These are phyloP conservation scores for Drosophila subsilvestris DNA, from an alignment of 2,888 invertebrate species.

Conservation along the genomic window DNA sequence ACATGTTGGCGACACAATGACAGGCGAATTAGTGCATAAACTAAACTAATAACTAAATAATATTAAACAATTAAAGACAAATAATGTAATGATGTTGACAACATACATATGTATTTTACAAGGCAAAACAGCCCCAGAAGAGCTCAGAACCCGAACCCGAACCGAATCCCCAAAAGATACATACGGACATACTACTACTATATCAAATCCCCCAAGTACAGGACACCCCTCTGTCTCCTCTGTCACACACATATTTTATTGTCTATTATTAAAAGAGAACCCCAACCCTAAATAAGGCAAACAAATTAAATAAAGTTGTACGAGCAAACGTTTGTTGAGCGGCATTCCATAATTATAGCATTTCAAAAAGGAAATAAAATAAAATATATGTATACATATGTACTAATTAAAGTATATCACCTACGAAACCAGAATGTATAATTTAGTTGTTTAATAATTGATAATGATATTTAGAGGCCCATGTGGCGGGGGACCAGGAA, in stretches of 20 bases:
- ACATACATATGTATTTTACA: slow-evolving; percentile 56
- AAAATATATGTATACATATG: slow-evolving; percentile 63
- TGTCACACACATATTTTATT: slow-evolving; percentile 61
- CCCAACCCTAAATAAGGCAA: slow-evolving; percentile 30
- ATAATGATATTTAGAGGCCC: slow-evolving; percentile 42
- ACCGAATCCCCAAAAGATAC: slow-evolving; percentile 37
- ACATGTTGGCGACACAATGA: slow-evolving; percentile 56
- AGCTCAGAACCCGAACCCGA: slow-evolving; percentile 24
- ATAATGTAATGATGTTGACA: slow-evolving; percentile 62
- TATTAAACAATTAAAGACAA: slow-evolving; percentile 52
- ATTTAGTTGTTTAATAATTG: slow-evolving; percentile 73
- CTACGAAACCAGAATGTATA: slow-evolving; percentile 49
- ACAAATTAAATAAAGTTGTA: slow-evolving; percentile 41
- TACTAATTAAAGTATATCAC: slow-evolving; percentile 75
- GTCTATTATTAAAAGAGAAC: slow-evolving; percentile 59
- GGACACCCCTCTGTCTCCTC: too few relatives aligned
- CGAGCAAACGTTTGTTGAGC: slow-evolving; percentile 60
- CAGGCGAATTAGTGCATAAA: slow-evolving; percentile 47
- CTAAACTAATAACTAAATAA: slow-evolving; percentile 39
- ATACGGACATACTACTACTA: slow-evolving; percentile 44
- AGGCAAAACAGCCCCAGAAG: too few relatives aligned
- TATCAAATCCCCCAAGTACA: slow-evolving; percentile 32
- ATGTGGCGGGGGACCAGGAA: slow-evolving; percentile 4
- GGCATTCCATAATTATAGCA: slow-evolving; percentile 62
- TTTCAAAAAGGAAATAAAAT: slow-evolving; percentile 49